Conservation (phyloP, 1,140 invertebrate genomes). For the Riptortus pedestris region DNA sequence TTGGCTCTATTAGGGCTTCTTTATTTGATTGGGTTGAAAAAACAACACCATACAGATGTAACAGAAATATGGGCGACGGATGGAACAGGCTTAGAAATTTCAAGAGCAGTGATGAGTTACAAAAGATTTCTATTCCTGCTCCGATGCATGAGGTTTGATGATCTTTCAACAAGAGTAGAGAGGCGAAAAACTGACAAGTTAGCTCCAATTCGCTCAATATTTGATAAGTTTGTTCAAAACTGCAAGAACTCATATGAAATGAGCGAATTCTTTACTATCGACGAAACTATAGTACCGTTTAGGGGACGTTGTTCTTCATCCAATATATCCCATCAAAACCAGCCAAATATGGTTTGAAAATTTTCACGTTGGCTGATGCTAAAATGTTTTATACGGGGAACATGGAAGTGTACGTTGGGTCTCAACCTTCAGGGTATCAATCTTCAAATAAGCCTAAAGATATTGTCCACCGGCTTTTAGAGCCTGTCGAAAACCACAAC, state of each 20-base stretch:
- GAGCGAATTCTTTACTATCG: slow-evolving; percentile 30
- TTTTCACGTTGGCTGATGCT: no score
- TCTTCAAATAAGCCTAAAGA: slow-evolving; percentile 16
- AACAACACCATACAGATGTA: slow-evolving; percentile 28
- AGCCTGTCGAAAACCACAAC: slow-evolving; percentile 13
- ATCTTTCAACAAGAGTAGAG: slow-evolving; percentile 31
- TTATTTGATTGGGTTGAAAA: slow-evolving; percentile 31
- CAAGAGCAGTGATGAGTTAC: slow-evolving; percentile 17
- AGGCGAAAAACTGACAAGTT: slow-evolving; percentile 32
- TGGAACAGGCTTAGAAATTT: slow-evolving; percentile 27
- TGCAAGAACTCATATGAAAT: slow-evolving; percentile 26
- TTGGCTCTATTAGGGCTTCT: slow-evolving; percentile 30
- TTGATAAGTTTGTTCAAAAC: slow-evolving; percentile 33
- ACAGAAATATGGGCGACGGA: slow-evolving; percentile 34
- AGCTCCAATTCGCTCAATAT: slow-evolving; percentile 27
- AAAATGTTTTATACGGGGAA: slow-evolving; percentile 35
- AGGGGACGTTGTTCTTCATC: slow-evolving; percentile 37
- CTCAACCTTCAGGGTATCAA: slow-evolving; percentile 28
- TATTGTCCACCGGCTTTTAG: slow-evolving; percentile 25
- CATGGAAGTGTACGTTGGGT: slow-evolving; percentile 36
- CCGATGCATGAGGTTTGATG: slow-evolving; percentile 34
- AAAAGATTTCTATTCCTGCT: slow-evolving; percentile 32
- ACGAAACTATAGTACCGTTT: slow-evolving; percentile 37
- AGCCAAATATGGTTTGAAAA: slow-evolving; percentile 42
- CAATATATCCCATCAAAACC: slow-evolving; percentile 41